These are phyloP conservation scores for Ciona savignyi DNA, from an alignment of 23 tunicate species.

Conservation along the genomic window DNA sequence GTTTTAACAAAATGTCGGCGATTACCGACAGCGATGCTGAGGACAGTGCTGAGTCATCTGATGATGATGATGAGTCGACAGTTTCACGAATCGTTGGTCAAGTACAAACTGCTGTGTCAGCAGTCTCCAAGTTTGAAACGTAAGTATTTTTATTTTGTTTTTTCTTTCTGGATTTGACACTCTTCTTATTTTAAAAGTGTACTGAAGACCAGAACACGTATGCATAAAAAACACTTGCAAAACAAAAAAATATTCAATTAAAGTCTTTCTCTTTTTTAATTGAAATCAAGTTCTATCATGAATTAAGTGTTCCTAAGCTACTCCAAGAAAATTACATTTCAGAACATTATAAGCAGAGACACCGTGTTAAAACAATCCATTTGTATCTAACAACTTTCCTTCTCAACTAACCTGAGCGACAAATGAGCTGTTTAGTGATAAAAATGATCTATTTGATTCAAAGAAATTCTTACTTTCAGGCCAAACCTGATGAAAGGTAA, in stretches of 20 bases:
- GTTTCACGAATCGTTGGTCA: slow-evolving; percentile 49
- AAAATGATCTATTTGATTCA: too few relatives aligned
- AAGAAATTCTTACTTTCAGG: background rate
- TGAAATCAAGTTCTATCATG: background rate
- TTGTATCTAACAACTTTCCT: too few relatives aligned
- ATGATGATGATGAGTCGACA: slow-evolving; percentile 70
- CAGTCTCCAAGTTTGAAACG: slow-evolving; percentile 32
- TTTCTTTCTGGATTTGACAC: too few relatives aligned
- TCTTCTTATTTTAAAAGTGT: too few relatives aligned
- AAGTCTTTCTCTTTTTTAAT: background rate
- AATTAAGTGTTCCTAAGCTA: too few relatives aligned
- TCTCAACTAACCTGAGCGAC: slow-evolving; percentile 4
- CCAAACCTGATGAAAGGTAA: slow-evolving; percentile 30
- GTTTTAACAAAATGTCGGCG: slow-evolving; percentile 26
- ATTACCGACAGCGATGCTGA: slow-evolving; percentile 83
- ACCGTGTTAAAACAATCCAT: too few relatives aligned
- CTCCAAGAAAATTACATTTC: too few relatives aligned
- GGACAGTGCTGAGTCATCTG: slow-evolving; percentile 96
- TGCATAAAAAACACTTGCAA: background rate
- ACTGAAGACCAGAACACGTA: background rate
- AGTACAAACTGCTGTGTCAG: slow-evolving; percentile 57
- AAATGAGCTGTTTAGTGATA: too few relatives aligned
- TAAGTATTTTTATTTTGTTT: background rate
- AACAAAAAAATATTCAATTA: background rate
- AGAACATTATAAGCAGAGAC: too few relatives aligned